Evolutionary conservation across 2,113 vertebrate genomes (phyloP), one percentile per base, ranked within the genome.

Genomic region (Lasiurus borealis): DNA sequence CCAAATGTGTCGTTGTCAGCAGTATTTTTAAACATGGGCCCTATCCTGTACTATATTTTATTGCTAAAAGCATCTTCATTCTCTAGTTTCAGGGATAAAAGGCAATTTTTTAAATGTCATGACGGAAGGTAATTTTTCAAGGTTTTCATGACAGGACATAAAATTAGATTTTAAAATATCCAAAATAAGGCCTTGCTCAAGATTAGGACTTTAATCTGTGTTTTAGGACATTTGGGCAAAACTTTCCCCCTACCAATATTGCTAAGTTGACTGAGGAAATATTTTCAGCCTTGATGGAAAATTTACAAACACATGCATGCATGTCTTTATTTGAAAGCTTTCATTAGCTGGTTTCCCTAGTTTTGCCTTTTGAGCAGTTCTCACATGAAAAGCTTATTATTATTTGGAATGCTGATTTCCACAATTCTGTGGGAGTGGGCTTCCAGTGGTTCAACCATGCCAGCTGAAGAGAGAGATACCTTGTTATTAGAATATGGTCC

Each of bases 41-140:
- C 87, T 94, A 87, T 59, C 71, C 84, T 92, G 44, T 69, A 87
- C 72, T 94, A 64, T 96, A 96, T 95, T 96, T 97, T 97, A 97
- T 95, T 96, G 96, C 95, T 96, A 97, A 98, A 97, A 97, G 97
- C 97, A 96, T 97, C 96, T 97, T 98, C 97, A 96, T 96, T 86
- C 95, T 96, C 81, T 78, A 97, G 94, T 95, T 97, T 96, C 86
- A 82, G 83, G 46, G 80, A 96, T 94, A 95, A 97, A 96, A 97
- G 96, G 91, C 86, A 90, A 96, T 97, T 97, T 97, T 97, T 89
- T 66, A 96, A 95, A 97, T 96, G 96, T 96, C 96, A 96, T 92
- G 96, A 96, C 14, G 9, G 96, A 62, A 93, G 95, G 96, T 91
- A 89, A 94, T 96, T 97, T 97, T 94, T 97, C 94, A 97, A 91